These are phyloP conservation scores for Chanos chanos DNA, from an alignment of 2,797 vertebrate genomes.

Conservation along the genomic window DNA sequence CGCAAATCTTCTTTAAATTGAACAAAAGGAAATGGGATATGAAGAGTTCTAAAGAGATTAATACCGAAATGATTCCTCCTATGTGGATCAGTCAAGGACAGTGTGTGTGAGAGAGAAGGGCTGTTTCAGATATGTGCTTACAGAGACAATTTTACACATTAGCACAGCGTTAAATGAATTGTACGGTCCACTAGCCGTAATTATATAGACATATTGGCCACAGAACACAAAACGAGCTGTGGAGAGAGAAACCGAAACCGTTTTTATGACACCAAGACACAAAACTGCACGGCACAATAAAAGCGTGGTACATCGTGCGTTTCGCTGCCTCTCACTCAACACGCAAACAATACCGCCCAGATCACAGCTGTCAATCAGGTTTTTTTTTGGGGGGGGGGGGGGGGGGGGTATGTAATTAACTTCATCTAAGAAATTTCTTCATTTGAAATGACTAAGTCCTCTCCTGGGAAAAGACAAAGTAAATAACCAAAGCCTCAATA, in stretches of 20 bases:
- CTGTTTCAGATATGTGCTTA: constrained; percentile 48
- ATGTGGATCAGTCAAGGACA: constrained; percentile 12
- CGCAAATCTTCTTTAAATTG: constrained; percentile 1
- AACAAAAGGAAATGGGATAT: not conserved
- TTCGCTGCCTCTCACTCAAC: too few relatives aligned
- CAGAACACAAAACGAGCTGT: constrained; percentile 16
- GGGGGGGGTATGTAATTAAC: too few relatives aligned
- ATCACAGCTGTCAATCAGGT: too few relatives aligned
- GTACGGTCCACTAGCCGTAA: constrained; percentile 19
- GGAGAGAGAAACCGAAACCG: constrained; percentile 3
- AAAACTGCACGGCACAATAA: not conserved
- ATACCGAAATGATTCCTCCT: not conserved
- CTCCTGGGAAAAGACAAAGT: too few relatives aligned
- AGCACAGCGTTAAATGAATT: constrained; percentile 55
- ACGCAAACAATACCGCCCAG: constrained; percentile 2
- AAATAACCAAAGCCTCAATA: too few relatives aligned
- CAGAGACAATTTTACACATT: constrained; percentile 54
- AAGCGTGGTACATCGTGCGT: too few relatives aligned
- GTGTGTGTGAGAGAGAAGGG: constrained; percentile 11
- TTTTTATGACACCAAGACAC: constrained; percentile 1
- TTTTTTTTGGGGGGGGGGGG: too few relatives aligned
- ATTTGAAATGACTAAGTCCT: too few relatives aligned
- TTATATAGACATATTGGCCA: constrained; percentile 31
- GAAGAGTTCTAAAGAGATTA: constrained; percentile 16
- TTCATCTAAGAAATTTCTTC: too few relatives aligned